phyloP scores from a whole-genome alignment of 2,888 invertebrate genomes.

The Eupithecia subumbrata region DNA sequence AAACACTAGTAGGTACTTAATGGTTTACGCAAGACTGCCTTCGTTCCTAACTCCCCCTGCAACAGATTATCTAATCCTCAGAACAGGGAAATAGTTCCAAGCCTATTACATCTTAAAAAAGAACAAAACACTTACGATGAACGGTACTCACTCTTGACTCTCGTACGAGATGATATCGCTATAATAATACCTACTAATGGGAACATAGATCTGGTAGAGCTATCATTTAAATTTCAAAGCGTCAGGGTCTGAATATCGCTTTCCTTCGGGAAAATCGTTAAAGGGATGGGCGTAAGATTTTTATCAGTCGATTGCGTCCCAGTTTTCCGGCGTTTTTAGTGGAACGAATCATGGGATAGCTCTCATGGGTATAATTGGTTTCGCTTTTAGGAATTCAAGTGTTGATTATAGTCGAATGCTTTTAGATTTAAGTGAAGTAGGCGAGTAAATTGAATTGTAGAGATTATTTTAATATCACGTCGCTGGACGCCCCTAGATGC shows the following conservation, averaged over 20 bases:
- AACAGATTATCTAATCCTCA: not conserved
- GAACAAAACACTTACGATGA: not conserved
- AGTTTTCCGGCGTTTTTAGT: slow-evolving; percentile 43
- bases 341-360: slow-evolving; percentile 38
- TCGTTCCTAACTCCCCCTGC: not conserved
- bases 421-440: slow-evolving; percentile 43
- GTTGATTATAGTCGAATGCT: slow-evolving; percentile 43
- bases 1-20: not conserved
- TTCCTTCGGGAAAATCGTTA: slow-evolving; percentile 42
- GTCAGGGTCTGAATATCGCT: slow-evolving; percentile 37
- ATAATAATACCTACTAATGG: slow-evolving; percentile 18
- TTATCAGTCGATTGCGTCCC: slow-evolving; percentile 46
- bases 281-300: slow-evolving; percentile 42
- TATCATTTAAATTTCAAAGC: slow-evolving; percentile 39
- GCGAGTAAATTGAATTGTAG: not conserved
- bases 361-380: slow-evolving; percentile 40
- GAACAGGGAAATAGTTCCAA: not conserved
- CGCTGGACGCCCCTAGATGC: not conserved
- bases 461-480: not conserved
- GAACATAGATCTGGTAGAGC: slow-evolving; percentile 28
- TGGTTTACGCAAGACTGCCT: no score
- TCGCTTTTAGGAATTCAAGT: slow-evolving; percentile 39
- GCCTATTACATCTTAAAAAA: not conserved
- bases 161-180: slow-evolving; percentile 6
- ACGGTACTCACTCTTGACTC: not conserved